A percentile compares a stretch with the other conserved stretches of the same genome.
Evolutionary conservation across 2,797 vertebrate species (phyloP).

Genomic region (Falco berigora): DNA sequence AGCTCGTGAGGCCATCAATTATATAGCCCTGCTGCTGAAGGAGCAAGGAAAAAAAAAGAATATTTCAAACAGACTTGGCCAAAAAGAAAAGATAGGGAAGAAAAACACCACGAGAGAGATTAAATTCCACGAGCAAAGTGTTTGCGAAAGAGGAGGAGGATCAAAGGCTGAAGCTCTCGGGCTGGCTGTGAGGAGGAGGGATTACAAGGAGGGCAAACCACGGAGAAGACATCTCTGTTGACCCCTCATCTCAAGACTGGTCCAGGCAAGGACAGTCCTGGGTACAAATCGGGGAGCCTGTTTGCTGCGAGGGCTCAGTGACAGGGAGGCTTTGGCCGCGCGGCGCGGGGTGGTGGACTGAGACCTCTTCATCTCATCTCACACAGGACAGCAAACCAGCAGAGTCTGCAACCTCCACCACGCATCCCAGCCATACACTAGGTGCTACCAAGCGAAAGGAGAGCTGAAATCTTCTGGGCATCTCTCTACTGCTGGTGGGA

Average conservation of each 20-base stretch:
- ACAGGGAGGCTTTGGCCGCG: neutral
- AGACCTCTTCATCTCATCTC: neutral
- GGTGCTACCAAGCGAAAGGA: neutral
- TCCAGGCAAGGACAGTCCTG: neutral
- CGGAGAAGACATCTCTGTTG: constrained; percentile 8
- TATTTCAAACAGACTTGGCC: constrained; percentile 62
- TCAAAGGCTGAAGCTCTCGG: neutral
- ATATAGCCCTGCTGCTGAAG: constrained; percentile 62
- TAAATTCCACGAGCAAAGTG: constrained; percentile 56
- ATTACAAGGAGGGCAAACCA: neutral
- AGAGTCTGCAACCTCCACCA: accelerated
- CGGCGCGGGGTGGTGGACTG: neutral
- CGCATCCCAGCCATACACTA: neutral
- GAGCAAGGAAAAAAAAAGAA: constrained; percentile 31
- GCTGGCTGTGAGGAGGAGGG: neutral
- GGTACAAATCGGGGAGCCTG: neutral
- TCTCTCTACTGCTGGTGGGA: neutral
- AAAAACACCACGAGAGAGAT: constrained; percentile 54
- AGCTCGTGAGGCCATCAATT: constrained; percentile 72
- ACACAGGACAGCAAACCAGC: accelerated
- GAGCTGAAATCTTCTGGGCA: neutral
- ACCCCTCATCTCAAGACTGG: neutral
- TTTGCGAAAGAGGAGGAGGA: constrained; percentile 39
- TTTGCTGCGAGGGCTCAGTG: accelerated
- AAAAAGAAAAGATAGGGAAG: constrained; percentile 60